A percentile compares a stretch with the other conserved stretches of the same genome.
phyloP scores from a whole-genome alignment of 2,888 invertebrate species.

The Polyommatus icarus region DNA sequence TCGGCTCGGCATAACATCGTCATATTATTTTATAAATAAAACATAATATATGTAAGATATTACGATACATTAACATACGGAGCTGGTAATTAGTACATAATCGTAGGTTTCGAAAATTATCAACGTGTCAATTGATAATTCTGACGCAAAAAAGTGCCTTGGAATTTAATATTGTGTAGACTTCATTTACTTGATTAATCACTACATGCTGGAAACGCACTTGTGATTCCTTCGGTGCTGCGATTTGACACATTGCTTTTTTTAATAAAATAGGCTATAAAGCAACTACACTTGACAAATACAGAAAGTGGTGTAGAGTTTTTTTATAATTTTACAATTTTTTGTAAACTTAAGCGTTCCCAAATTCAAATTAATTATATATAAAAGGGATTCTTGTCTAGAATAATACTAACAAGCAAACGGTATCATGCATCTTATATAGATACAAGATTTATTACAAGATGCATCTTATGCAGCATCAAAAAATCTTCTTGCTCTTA shows the following conservation, averaged over 20 bases:
- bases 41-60: constrained; percentile 35
- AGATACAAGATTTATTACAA: not conserved
- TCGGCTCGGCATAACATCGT: constrained; percentile 38
- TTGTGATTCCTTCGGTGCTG: not conserved
- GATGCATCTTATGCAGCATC: not conserved
- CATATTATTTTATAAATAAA: constrained; percentile 37
- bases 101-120: constrained; percentile 29
- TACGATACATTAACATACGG: constrained; percentile 35
- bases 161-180: not conserved
- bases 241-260: not conserved
- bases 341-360: no score
- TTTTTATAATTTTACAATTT: no score
- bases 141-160: constrained; percentile 5
- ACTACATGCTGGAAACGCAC: not conserved
- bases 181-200: not conserved
- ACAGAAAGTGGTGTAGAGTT: no score
- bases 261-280: no score
- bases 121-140: constrained; percentile 12
- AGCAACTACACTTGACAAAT: no score
- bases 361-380: no score
- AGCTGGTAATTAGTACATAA: constrained; percentile 27
- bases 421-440: not conserved
- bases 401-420: not conserved
- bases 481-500: not conserved
- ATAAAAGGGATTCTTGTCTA: not conserved